Base-by-base conservation (phyloP, 1,140 invertebrate species). In the Phortica variegata region DNA sequence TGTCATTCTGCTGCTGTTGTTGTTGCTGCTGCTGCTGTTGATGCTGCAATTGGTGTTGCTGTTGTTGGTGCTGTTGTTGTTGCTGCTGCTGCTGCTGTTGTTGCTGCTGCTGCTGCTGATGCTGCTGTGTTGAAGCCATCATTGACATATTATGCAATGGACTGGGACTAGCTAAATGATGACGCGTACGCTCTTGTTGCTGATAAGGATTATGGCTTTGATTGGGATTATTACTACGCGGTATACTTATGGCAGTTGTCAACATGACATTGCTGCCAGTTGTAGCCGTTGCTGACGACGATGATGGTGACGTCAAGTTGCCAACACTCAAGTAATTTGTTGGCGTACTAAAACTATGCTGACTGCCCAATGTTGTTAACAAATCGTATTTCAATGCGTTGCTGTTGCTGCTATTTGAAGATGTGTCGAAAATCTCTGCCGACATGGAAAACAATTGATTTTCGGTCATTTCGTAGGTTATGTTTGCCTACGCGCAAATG, bases 391-490 rank as follows among this genome's bases (percentile, higher is more conserved):
- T 74, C 31, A 74, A 40, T 21, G 70, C 49, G 55, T 73, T 74
- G 56, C 66, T 74, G 63, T n/a, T n/a, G n/a, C 65, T 69, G 49
- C 71, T 74, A 40, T 74, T 73, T 15, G 71, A 74, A 48, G 71
- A 68, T 26, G 53, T 73, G 61, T 74, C 71, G 65, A 74, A 74
- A 58, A 74, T 66, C 52, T 74, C 71, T 53, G 71, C 68, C 54
- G 71, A 74, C 71, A 74, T 73, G 57, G 71, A 54, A 58, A 63
- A 74, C 51, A 74, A 21, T 57, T 74, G 70, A 60, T 73, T 74
- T 54, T 74, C 71, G 51, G 71, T 74, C 71, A 74, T 74, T 57
- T n/a, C n/a, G n/a, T n/a, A n/a, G n/a, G n/a, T n/a, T n/a, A n/a
- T n/a, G n/a, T n/a, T n/a, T n/a, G n/a, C n/a, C n/a, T n/a, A n/a